A percentile compares a stretch with the other conserved stretches of the same genome.
Conservation (phyloP, 2,113 vertebrate species). For the Irena cyanogastra region DNA sequence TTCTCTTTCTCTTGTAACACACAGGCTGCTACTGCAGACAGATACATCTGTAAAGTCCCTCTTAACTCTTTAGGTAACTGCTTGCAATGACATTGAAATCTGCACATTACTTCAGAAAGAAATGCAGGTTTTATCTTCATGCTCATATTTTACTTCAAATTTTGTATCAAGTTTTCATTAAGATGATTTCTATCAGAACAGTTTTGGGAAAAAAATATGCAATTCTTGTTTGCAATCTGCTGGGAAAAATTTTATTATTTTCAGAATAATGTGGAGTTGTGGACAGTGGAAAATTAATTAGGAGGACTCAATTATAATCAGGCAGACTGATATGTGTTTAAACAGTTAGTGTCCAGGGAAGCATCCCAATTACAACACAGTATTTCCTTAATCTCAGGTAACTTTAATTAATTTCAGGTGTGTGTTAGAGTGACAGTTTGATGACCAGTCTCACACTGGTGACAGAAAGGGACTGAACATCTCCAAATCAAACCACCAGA, state of each 20-base stretch:
- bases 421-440: neutral
- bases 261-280: neutral
- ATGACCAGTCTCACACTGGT: neutral
- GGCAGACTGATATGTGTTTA: neutral
- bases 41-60: neutral
- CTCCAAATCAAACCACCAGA: neutral
- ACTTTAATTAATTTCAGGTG: neutral
- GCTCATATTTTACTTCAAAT: neutral
- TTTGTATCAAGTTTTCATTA: neutral
- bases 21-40: neutral
- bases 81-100: neutral
- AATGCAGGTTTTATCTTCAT: too few relatives aligned
- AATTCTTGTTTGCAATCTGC: neutral
- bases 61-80: neutral
- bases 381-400: neutral
- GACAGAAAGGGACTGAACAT: neutral
- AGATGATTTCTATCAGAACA: neutral
- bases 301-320: neutral
- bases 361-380: neutral
- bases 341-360: neutral
- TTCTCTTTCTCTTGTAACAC: neutral
- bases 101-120: neutral
- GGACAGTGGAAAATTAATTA: slow-evolving; percentile 8
- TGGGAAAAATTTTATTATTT: neutral
- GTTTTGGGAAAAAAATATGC: neutral